phyloP scores from a whole-genome alignment of 2,797 vertebrate species.

The Antrozous pallidus region DNA sequence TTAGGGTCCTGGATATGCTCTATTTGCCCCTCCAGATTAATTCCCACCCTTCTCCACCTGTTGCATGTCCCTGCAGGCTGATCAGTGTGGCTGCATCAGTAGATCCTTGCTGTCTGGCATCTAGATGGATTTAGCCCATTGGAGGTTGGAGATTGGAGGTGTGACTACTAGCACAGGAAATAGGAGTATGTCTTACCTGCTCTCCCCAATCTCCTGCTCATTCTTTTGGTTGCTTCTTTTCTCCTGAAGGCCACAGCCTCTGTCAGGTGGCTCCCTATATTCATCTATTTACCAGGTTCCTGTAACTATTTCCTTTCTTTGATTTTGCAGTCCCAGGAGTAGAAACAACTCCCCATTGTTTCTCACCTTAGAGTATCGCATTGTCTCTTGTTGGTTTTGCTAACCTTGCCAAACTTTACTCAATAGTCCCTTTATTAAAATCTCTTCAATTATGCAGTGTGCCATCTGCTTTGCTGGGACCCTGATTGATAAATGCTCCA shows the following conservation, averaged over 20 bases:
- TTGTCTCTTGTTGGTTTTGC: slow-evolving; percentile 23
- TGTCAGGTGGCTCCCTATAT: not conserved
- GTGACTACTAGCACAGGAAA: not conserved
- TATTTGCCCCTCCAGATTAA: not conserved
- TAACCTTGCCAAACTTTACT: not conserved
- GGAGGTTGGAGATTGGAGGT: not conserved
- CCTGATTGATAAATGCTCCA: not conserved
- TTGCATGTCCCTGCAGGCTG: accelerated
- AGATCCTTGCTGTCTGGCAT: not conserved
- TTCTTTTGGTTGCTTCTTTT: not conserved
- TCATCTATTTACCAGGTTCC: not conserved
- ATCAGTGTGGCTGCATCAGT: not conserved
- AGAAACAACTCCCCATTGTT: not conserved
- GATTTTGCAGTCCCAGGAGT: not conserved
- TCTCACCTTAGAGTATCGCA: not conserved
- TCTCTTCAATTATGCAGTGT: not conserved
- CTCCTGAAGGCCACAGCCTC: not conserved
- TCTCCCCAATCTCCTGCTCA: not conserved
- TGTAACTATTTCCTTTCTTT: not conserved
- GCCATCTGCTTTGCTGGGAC: slow-evolving; percentile 37
- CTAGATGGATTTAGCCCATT: not conserved
- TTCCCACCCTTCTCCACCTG: not conserved
- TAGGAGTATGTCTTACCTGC: not conserved
- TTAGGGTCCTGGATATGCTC: not conserved
- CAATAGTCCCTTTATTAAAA: slow-evolving; percentile 27